Percentiles rank a stretch among this genome's conserved stretches.
These are phyloP conservation scores for Vidua macroura DNA, from an alignment of 2,113 vertebrate species.

Conservation along the genomic window DNA sequence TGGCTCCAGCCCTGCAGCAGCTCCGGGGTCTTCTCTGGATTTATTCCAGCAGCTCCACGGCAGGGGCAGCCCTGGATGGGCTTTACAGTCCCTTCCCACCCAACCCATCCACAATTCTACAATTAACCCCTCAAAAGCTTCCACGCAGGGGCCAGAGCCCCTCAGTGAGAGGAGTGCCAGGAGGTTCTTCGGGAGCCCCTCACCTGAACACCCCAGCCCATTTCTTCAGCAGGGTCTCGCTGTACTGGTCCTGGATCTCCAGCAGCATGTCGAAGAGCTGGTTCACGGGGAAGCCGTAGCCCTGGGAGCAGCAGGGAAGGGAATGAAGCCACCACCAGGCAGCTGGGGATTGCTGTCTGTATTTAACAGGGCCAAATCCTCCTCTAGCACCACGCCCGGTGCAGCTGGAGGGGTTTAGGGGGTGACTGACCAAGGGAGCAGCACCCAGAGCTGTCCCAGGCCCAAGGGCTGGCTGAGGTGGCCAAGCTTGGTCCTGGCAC, in stretches of 20 bases:
- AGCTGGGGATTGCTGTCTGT: background rate
- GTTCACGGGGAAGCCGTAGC: constrained; percentile 92
- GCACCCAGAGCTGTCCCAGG: background rate
- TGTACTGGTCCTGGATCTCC: constrained; percentile 95
- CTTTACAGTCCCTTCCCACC: no score
- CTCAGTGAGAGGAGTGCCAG: accelerated
- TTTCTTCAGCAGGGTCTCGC: constrained; percentile 93
- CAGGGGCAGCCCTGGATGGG: no score
- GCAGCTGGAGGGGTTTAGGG: background rate
- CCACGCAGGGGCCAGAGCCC: background rate
- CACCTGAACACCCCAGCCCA: constrained; percentile 94
- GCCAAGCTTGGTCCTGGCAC: background rate
- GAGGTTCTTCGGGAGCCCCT: background rate
- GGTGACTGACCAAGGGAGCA: accelerated
- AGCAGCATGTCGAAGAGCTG: constrained; percentile 96
- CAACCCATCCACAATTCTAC: accelerated
- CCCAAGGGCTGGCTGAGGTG: no score
- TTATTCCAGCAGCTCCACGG: background rate
- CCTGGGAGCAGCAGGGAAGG: constrained; percentile 65
- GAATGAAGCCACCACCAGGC: background rate
- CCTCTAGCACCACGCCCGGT: accelerated
- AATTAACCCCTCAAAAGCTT: accelerated
- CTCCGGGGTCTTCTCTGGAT: background rate
- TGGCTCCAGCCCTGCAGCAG: background rate
- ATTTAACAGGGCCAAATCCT: accelerated